A percentile compares a stretch with the other conserved stretches of the same genome.
These are phyloP conservation scores for Keiferia lycopersicella DNA, from an alignment of 2,888 invertebrate genomes.

Conservation along the genomic window DNA sequence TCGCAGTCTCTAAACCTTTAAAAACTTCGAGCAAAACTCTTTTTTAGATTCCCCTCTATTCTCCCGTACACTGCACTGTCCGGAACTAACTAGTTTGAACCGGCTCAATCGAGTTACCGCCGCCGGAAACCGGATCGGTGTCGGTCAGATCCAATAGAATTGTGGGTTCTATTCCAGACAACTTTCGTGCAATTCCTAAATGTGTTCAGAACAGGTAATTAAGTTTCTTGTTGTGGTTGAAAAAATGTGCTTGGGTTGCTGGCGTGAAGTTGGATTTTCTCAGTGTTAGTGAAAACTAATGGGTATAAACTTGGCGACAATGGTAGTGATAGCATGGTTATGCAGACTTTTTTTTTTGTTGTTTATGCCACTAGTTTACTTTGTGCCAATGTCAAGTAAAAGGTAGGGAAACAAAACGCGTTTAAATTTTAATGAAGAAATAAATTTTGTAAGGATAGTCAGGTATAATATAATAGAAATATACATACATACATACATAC, in stretches of 20 bases:
- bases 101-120: slow-evolving; percentile 49
- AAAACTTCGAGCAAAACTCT: neutral
- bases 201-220: neutral
- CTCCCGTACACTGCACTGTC: neutral
- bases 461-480: too few relatives aligned
- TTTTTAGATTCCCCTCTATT: neutral
- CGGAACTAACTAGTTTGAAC: slow-evolving; percentile 51
- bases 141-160: slow-evolving; percentile 17
- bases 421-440: too few relatives aligned
- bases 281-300: too few relatives aligned
- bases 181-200: slow-evolving; percentile 2
- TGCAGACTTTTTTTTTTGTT: too few relatives aligned
- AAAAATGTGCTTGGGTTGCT: neutral
- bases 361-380: too few relatives aligned
- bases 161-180: slow-evolving; percentile 25
- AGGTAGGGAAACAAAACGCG: too few relatives aligned
- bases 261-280: too few relatives aligned
- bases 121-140: slow-evolving; percentile 36
- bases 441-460: too few relatives aligned
- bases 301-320: too few relatives aligned
- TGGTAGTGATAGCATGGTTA: too few relatives aligned
- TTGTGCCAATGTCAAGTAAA: too few relatives aligned
- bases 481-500: too few relatives aligned
- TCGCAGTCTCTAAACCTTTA: neutral
- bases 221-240: neutral